Evolutionary conservation across 2,888 invertebrate species (phyloP), one percentile per base, ranked within the genome.

Genomic region (Mythimna albipuncta): DNA sequence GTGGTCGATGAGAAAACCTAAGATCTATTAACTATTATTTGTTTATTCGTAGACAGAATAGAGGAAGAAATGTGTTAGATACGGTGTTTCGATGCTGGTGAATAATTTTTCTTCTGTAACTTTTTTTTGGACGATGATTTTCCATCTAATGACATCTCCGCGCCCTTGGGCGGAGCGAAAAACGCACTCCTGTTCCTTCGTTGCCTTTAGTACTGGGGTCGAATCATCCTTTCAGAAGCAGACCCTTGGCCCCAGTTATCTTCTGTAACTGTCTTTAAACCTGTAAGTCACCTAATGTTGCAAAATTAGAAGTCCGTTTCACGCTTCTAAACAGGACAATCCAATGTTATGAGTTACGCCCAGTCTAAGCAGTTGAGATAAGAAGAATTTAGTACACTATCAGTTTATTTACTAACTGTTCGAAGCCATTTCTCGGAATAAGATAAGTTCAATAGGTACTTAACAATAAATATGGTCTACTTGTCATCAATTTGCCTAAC

Each of bases 381-480:
- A 54, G n/a, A 21, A 26, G 7, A 50, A 62, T 74, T 50, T 50
- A 38, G 16, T 54, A 35, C 10, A 16, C 41, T 32, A 74, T 41
- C 16, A 50, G n/a, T 68, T 57, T 62, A 16, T 75, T 62, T 75
- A 41, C 21, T 2, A 61, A 75, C 38, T n/a, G 5, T 47, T 11
- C 1, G 9, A 55, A 41, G 21, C 3, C 0, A 13, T 11, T 75
- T 72, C 63, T 21, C 21, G 54, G 62, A 71, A 67, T 50, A 62
- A 2, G 41, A 44, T 44, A 26, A 44, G 21, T 64, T 64, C 19
- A 50, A 1, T 72, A 26, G 26, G 26, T 26, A 26, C 26, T 26
- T 26, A 21, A 55, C 32, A 65, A 57, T 55, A 0, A 5, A 47
- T 47, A 16, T 16, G 13, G 7, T 47, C 16, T 13, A 1, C 7